Percentiles rank a stretch among this genome's conserved stretches.
Evolutionary conservation across 2,797 vertebrate species (phyloP).

Genomic region (Schizopygopsis malacanthus): DNA sequence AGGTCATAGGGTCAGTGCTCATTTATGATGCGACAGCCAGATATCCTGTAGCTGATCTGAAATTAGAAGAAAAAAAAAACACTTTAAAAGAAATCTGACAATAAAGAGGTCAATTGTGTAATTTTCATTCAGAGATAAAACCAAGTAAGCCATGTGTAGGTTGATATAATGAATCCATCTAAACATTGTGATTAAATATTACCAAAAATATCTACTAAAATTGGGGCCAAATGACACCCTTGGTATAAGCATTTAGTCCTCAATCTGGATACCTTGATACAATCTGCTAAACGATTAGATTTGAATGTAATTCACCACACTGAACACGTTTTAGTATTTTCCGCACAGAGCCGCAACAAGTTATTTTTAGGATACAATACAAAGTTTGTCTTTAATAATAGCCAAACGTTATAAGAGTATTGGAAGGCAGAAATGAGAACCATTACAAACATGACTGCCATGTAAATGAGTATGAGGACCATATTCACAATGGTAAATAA

Average conservation of each 20-base stretch:
- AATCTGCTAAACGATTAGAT: background rate
- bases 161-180: background rate
- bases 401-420: background rate
- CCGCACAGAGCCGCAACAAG: background rate
- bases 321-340: background rate
- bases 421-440: background rate
- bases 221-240: no score
- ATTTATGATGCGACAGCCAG: slow-evolving; percentile 76
- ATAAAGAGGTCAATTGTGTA: background rate
- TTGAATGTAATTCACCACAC: background rate
- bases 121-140: no score
- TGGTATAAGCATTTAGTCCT: background rate
- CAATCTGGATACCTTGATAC: no score
- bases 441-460: background rate
- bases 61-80: background rate
- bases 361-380: background rate
- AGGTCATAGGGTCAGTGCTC: background rate
- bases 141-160: background rate
- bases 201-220: no score
- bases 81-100: background rate
- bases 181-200: background rate
- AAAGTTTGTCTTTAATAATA: background rate
- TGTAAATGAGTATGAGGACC: background rate
- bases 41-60: slow-evolving; percentile 76
- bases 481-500: background rate